Conservation (phyloP, 2,113 vertebrate species). For the Erpornis zantholeuca region DNA sequence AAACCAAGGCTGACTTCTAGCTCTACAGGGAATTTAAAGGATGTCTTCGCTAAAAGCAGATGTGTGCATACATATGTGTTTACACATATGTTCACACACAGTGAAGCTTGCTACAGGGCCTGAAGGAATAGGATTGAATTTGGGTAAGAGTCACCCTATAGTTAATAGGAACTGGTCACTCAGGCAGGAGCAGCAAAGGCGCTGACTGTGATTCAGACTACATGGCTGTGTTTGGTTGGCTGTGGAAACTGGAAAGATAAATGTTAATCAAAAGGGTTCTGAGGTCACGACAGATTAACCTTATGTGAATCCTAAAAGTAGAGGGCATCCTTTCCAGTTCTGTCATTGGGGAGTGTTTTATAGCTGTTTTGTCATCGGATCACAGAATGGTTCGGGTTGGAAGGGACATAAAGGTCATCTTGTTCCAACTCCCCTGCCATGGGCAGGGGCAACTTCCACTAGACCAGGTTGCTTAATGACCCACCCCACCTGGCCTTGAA, state of each 20-base stretch:
- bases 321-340: not conserved
- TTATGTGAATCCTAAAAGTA: not conserved
- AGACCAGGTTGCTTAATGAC: not conserved
- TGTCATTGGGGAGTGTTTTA: not conserved
- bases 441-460: not conserved
- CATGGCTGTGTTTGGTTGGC: not conserved
- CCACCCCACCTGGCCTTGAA: not conserved
- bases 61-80: not conserved
- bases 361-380: not conserved
- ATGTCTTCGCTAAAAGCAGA: not conserved
- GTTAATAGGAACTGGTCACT: not conserved
- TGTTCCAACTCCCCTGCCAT: not conserved
- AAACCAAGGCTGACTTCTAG: not conserved
- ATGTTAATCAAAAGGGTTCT: not conserved
- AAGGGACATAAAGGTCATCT: not conserved
- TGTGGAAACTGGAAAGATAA: not conserved
- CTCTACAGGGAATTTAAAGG: not conserved
- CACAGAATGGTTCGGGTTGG: not conserved
- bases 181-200: not conserved
- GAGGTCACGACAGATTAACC: not conserved
- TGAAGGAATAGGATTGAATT: not conserved
- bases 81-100: not conserved
- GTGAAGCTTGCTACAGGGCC: not conserved
- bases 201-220: not conserved
- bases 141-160: not conserved